phyloP scores from a whole-genome alignment of 2,797 vertebrate genomes.

The Amniataba percoides region DNA sequence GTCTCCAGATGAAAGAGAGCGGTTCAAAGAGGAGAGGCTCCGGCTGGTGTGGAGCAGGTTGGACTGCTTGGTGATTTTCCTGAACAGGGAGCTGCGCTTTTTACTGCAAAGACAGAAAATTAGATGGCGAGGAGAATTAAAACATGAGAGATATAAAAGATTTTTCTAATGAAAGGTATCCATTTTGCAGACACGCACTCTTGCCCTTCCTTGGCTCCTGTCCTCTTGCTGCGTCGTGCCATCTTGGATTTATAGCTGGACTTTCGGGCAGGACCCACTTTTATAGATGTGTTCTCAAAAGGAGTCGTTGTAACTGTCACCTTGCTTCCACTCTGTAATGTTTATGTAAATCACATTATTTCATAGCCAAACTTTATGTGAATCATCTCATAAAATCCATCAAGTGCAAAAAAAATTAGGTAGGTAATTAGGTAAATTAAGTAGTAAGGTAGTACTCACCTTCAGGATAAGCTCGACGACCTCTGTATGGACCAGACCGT shows the following conservation, averaged over 20 bases:
- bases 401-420: background rate
- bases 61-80: constrained; percentile 95
- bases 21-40: constrained; percentile 93
- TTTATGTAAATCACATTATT: background rate
- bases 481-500: constrained; percentile 95
- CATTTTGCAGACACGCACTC: constrained; percentile 75
- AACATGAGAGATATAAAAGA: background rate
- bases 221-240: constrained; percentile 91
- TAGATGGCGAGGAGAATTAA: background rate
- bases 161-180: background rate
- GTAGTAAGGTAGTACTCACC: constrained; percentile 74
- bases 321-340: constrained; percentile 90
- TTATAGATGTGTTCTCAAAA: constrained; percentile 96
- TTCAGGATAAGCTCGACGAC: constrained; percentile 96
- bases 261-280: constrained; percentile 91
- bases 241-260: constrained; percentile 94
- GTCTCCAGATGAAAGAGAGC: constrained; percentile 94
- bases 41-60: constrained; percentile 95
- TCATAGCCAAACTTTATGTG: background rate
- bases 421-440: background rate
- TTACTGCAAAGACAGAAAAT: constrained; percentile 74
- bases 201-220: constrained; percentile 89
- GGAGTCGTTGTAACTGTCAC: constrained; percentile 94
- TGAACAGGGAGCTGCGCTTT: constrained; percentile 92
- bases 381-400: background rate